Evolutionary conservation across 2,797 vertebrate genomes (phyloP).

Genomic region (Sebastes steindachneri): DNA sequence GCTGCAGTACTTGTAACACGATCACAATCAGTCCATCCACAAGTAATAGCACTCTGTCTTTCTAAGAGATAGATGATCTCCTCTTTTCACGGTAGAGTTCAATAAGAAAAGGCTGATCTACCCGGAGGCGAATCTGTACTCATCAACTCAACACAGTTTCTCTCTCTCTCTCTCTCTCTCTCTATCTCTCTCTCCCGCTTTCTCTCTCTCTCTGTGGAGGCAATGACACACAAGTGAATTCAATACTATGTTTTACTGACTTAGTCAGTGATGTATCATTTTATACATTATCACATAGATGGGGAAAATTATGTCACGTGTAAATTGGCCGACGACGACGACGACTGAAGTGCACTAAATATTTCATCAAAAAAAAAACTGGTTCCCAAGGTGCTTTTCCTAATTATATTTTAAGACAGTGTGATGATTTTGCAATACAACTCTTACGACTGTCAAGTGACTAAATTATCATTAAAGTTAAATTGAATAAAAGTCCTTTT

Average conservation of each 20-base stretch:
- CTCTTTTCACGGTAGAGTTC: slow-evolving; percentile 46
- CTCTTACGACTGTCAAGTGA: not conserved
- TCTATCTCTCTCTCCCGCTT: not conserved
- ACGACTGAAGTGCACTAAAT: not conserved
- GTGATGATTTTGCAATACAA: not conserved
- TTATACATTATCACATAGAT: not conserved
- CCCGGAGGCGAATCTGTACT: slow-evolving; percentile 50
- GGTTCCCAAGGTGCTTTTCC: not conserved
- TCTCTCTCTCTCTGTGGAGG: not conserved
- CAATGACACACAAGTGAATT: slow-evolving; percentile 6
- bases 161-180: not conserved
- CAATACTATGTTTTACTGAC: not conserved
- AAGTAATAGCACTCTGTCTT: slow-evolving; percentile 32
- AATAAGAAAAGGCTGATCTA: slow-evolving; percentile 54
- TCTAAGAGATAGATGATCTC: slow-evolving; percentile 50
- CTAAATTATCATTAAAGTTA: not conserved
- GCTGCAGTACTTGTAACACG: slow-evolving; percentile 24
- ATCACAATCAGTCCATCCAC: slow-evolving; percentile 46
- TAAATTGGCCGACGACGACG: not conserved
- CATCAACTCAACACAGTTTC: slow-evolving; percentile 39
- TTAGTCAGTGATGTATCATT: not conserved
- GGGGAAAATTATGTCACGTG: not conserved
- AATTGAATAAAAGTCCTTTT: not conserved
- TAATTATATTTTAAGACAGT: not conserved
- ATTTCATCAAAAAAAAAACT: not conserved